A percentile compares a stretch with the other conserved stretches of the same genome.
These are phyloP conservation scores for Onchidella celtica DNA, from an alignment of 2,888 invertebrate genomes.

Conservation along the genomic window DNA sequence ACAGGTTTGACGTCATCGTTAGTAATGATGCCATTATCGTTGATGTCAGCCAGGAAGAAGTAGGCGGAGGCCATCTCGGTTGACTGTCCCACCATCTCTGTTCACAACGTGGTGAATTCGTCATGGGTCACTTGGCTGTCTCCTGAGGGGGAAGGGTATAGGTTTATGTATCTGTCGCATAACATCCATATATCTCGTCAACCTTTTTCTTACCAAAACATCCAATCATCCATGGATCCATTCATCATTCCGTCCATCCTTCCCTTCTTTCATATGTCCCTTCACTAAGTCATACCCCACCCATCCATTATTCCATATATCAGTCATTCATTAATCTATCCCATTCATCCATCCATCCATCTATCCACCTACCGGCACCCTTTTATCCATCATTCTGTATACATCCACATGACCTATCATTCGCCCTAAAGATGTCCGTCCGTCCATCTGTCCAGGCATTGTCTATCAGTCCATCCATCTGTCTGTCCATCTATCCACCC, in stretches of 20 bases:
- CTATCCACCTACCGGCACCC: background rate
- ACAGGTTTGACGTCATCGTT: constrained; percentile 57
- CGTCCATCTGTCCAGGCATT: too few relatives aligned
- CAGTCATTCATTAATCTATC: background rate
- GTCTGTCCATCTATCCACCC: background rate
- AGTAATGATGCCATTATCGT: constrained; percentile 65
- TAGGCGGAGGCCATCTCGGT: constrained; percentile 63
- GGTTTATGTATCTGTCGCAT: background rate
- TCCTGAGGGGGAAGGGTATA: constrained; percentile 50
- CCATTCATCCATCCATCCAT: background rate
- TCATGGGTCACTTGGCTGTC: constrained; percentile 62
- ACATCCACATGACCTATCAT: too few relatives aligned
- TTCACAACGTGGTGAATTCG: constrained; percentile 66
- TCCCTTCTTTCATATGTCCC: background rate
- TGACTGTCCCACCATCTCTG: constrained; percentile 58
- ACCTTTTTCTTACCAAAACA: background rate
- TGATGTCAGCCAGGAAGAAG: constrained; percentile 66
- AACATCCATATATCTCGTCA: background rate
- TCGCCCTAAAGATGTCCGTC: too few relatives aligned
- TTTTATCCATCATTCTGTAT: background rate
- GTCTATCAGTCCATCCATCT: background rate
- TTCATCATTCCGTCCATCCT: background rate
- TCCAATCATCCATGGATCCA: background rate
- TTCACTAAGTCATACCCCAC: background rate
- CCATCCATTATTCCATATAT: background rate